A percentile compares a stretch with the other conserved stretches of the same genome.
These are phyloP conservation scores for Scartelaos histophorus DNA, from an alignment of 2,113 vertebrate genomes.

Conservation along the genomic window DNA sequence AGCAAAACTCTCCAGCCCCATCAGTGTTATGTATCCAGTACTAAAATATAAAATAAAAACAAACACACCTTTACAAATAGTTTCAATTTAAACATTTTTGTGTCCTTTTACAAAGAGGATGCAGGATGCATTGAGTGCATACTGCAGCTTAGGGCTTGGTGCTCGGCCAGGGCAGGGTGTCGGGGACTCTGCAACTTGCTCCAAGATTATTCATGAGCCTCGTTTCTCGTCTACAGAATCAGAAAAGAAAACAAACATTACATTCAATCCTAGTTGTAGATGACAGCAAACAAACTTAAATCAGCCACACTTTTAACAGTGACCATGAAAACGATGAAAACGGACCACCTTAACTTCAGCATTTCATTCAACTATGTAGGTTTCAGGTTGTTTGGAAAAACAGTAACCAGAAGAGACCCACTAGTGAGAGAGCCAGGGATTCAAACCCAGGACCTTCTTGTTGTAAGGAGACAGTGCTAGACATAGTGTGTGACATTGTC, in stretches of 20 bases:
- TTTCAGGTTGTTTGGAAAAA: too few species aligned
- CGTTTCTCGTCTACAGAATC: constrained; percentile 19
- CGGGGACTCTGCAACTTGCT: constrained; percentile 37
- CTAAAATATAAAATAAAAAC: neutral
- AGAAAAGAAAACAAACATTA: neutral
- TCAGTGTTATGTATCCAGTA: neutral
- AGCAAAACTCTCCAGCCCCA: neutral
- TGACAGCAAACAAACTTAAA: neutral
- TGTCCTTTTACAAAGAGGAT: constrained; percentile 6
- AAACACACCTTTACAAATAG: neutral
- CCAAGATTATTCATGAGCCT: constrained; percentile 29
- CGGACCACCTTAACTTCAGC: too few species aligned
- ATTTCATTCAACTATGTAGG: too few species aligned
- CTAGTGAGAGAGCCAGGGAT: too few species aligned
- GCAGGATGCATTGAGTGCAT: neutral
- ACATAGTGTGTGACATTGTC: too few species aligned
- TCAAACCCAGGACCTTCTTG: too few species aligned
- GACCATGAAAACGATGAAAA: too few species aligned
- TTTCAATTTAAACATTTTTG: neutral
- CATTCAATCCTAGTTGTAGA: neutral
- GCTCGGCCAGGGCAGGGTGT: constrained; percentile 56
- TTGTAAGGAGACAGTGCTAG: too few species aligned
- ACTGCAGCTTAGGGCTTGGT: neutral
- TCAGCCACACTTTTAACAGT: too few species aligned
- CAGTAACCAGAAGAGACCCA: too few species aligned